Conservation (phyloP, 2,797 vertebrate species). For the Coreius guichenoti region DNA sequence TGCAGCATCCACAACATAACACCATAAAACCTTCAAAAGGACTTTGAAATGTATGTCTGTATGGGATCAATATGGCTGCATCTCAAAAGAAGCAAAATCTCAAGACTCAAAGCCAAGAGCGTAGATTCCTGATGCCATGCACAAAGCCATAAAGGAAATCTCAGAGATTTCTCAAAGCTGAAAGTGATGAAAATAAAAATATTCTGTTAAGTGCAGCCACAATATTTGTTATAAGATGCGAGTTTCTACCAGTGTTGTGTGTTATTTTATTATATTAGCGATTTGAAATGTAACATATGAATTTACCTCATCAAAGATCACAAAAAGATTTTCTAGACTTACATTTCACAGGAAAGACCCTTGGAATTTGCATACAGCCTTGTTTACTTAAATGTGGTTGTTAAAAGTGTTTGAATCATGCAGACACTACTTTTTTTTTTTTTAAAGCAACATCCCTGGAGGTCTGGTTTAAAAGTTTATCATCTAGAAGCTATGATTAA, state of each 20-base stretch:
- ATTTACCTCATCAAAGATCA: not conserved
- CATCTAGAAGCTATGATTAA: conserved; percentile 9
- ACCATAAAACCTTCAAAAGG: conserved; percentile 52
- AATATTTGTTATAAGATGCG: not conserved
- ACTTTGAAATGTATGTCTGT: conserved; percentile 24
- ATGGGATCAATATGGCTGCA: conserved; percentile 22
- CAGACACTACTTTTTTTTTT: not conserved
- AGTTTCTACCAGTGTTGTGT: not conserved
- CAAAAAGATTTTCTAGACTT: not conserved
- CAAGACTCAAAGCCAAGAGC: not conserved
- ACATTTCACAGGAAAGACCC: not conserved
- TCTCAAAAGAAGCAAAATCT: not conserved
- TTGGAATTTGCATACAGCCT: not conserved
- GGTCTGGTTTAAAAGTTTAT: conserved; percentile 2
- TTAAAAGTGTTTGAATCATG: not conserved
- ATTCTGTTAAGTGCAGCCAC: not conserved
- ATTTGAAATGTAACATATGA: not conserved
- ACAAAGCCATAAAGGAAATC: not conserved
- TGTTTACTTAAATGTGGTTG: not conserved
- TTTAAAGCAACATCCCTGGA: not conserved
- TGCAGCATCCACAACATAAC: conserved; percentile 12
- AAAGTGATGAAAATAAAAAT: not conserved
- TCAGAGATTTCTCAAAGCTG: not conserved
- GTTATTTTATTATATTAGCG: not conserved
- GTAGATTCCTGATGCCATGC: not conserved